Base-by-base conservation (phyloP, 2,797 vertebrate genomes). In the Peromyscus attwateri region DNA sequence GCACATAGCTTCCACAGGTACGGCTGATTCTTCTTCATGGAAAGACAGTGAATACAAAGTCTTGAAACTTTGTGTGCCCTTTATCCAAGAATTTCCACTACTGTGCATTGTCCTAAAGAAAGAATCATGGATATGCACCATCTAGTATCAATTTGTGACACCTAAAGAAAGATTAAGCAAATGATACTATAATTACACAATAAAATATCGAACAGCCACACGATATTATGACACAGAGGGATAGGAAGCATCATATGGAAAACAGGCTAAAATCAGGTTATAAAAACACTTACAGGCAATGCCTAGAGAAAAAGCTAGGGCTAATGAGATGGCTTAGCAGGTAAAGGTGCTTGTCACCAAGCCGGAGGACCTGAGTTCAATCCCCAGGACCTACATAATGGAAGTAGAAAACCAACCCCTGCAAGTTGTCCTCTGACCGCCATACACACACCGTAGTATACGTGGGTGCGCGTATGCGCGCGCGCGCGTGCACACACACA, bases 221-320 rank as follows among this genome's bases (percentile, higher is more conserved):
- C 66, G 81, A 66, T 60, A 71, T 13, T 60, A 71, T 13, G 40
- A 92, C 16, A 60, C 9, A 77, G 60, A 77, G 52, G 6, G 5
- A 43, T 25, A 80, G 6, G n/a, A 91, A 93, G 52, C 66, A 46
- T 25, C 17, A 12, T 23, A 13, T 52, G 11, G 37, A 43, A 84
- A 49, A 77, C 27, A 6, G 23, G 4, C 31, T 92, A 93, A 92
- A 95, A 75, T 88, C 31, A 23, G 16, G 9, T 89, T 83, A 68
- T 64, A 90, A 92, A 93, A 87, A 92, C 94, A 87, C 31, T 89
- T 43, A 70, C 21, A 80, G 37, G 46, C 52, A 64, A 94, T 34
- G 25, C 29, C 49, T 81, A 92, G 84, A 64, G 62, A 77, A 66
- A 89, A 92, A 93, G 49, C 25, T 23, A 7, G 68, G 49, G 13